A percentile compares a stretch with the other conserved stretches of the same genome.
Evolutionary conservation across 2,888 invertebrate genomes (phyloP).

Genomic region (Euzophera pinguis): DNA sequence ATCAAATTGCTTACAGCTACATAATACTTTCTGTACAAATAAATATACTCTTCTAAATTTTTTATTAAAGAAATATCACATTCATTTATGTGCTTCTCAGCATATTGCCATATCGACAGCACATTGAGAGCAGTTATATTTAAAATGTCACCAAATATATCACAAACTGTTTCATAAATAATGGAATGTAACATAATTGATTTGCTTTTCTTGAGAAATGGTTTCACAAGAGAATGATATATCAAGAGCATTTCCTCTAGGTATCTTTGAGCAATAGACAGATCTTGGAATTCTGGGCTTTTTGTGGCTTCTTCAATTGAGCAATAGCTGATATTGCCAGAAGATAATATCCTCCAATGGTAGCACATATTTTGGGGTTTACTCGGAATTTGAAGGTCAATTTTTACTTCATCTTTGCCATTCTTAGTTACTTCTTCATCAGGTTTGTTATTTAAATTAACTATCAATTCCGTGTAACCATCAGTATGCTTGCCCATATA

Average conservation of each 20-base stretch:
- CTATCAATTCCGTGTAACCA: slow-evolving; percentile 63
- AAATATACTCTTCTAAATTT: slow-evolving; percentile 85
- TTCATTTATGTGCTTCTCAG: slow-evolving; percentile 82
- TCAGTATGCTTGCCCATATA: slow-evolving; percentile 83
- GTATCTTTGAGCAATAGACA: slow-evolving; percentile 84
- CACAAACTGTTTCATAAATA: slow-evolving; percentile 83
- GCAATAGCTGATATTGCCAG: slow-evolving; percentile 70
- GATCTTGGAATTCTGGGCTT: slow-evolving; percentile 70
- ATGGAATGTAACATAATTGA: slow-evolving; percentile 74
- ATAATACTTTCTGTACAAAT: slow-evolving; percentile 85
- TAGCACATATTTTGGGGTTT: slow-evolving; percentile 70
- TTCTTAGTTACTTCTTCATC: slow-evolving; percentile 39
- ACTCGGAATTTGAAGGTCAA: slow-evolving; percentile 43
- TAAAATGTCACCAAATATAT: slow-evolving; percentile 84
- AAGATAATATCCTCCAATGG: slow-evolving; percentile 71
- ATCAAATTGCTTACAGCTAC: slow-evolving; percentile 86
- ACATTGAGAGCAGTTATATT: slow-evolving; percentile 84
- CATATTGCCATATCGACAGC: slow-evolving; percentile 84
- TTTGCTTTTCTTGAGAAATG: slow-evolving; percentile 82
- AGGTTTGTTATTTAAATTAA: slow-evolving; percentile 57
- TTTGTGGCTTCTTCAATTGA: slow-evolving; percentile 58
- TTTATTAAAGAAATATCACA: slow-evolving; percentile 85
- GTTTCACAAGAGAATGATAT: slow-evolving; percentile 81
- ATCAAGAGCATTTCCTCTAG: slow-evolving; percentile 84
- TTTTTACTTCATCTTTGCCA: slow-evolving; percentile 40